phyloP scores from a whole-genome alignment of 2,888 invertebrate species.

The Syritta pipiens region DNA sequence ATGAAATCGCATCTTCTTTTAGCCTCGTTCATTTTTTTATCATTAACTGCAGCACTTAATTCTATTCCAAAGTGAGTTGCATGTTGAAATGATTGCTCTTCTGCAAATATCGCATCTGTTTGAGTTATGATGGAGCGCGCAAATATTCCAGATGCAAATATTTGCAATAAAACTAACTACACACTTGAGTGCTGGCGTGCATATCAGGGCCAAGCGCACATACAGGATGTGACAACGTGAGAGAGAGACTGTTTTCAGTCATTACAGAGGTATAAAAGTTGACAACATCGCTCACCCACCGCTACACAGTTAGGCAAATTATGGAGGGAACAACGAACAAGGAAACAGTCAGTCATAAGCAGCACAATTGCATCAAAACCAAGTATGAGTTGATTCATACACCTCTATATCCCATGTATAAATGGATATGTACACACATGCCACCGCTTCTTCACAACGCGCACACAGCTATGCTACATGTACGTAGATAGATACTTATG shows the following conservation, averaged over 20 bases:
- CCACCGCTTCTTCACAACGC: not conserved
- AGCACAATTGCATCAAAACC: slow-evolving; percentile 37
- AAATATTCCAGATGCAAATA: slow-evolving; percentile 79
- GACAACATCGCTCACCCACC: slow-evolving; percentile 50
- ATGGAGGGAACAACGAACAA: slow-evolving; percentile 14
- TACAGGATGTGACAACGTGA: slow-evolving; percentile 38
- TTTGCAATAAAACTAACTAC: slow-evolving; percentile 77
- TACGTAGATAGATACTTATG: slow-evolving; percentile 1
- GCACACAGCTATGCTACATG: no score
- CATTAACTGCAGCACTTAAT: slow-evolving; percentile 75
- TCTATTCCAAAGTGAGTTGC: slow-evolving; percentile 77
- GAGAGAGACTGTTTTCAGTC: slow-evolving; percentile 50
- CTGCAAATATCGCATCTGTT: slow-evolving; percentile 78
- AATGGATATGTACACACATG: not conserved
- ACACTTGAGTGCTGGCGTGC: slow-evolving; percentile 73
- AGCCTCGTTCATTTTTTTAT: slow-evolving; percentile 61
- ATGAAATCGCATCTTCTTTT: slow-evolving; percentile 28
- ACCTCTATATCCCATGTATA: slow-evolving; percentile 1
- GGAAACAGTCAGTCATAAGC: slow-evolving; percentile 30
- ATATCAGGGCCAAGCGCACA: slow-evolving; percentile 70
- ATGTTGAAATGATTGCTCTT: slow-evolving; percentile 79
- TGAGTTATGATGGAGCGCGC: slow-evolving; percentile 79
- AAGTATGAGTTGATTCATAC: slow-evolving; percentile 24
- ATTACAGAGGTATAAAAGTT: slow-evolving; percentile 51
- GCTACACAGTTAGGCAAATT: slow-evolving; percentile 40